phyloP scores from a whole-genome alignment of 2,888 invertebrate species.

The Eulithis prunata region DNA sequence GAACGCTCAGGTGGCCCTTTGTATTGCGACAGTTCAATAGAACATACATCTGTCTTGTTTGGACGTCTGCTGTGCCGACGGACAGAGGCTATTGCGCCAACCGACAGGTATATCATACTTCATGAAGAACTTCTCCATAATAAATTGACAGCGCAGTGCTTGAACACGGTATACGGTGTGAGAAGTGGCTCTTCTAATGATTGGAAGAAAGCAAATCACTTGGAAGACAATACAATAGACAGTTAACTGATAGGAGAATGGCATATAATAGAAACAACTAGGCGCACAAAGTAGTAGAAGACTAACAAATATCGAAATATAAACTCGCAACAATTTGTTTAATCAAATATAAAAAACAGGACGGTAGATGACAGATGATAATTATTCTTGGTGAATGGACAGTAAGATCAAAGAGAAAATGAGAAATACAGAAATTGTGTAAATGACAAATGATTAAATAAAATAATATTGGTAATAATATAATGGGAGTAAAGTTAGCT shows the following conservation, averaged over 20 bases:
- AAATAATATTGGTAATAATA: no score
- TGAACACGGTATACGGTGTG: conserved; percentile 8
- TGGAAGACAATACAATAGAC: conserved; percentile 7
- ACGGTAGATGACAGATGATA: background rate
- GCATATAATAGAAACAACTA: background rate
- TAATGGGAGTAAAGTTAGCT: background rate
- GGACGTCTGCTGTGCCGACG: conserved; percentile 42
- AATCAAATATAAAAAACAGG: no score
- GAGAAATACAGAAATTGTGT: background rate
- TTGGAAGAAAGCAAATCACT: background rate
- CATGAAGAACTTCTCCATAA: conserved; percentile 12
- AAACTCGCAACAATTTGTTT: no score
- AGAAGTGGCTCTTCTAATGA: conserved; percentile 10
- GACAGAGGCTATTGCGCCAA: conserved; percentile 54
- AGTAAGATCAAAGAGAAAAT: background rate
- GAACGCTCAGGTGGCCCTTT: conserved; percentile 62
- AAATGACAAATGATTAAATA: no score
- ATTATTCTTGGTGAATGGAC: background rate
- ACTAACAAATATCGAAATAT: background rate
- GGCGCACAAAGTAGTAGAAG: background rate
- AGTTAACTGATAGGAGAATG: conserved; percentile 8
- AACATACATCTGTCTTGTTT: conserved; percentile 64
- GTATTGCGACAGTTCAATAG: conserved; percentile 67
- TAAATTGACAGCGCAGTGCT: conserved; percentile 11
- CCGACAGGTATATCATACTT: conserved; percentile 33